Evolutionary conservation across 2,888 invertebrate species (phyloP).

Genomic region (Homarus gammarus): DNA sequence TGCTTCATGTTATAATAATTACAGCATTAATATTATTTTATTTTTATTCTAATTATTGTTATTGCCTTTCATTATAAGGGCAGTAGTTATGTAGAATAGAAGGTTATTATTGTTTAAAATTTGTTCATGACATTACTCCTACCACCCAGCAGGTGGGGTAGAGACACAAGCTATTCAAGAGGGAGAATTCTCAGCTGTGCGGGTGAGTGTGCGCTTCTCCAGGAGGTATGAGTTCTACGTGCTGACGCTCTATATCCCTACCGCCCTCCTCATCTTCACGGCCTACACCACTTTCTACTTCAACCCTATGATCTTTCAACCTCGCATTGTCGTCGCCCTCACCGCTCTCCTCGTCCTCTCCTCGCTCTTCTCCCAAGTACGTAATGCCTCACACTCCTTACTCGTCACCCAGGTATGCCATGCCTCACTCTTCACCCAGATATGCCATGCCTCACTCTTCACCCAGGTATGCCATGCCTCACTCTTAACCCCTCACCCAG

Average conservation of each 20-base stretch:
- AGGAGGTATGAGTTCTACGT: constrained; percentile 38
- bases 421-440: too few species aligned
- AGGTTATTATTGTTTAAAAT: background rate
- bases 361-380: constrained; percentile 31
- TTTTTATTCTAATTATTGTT: background rate
- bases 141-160: constrained; percentile 8
- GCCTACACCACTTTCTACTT: constrained; percentile 44
- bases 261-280: constrained; percentile 58
- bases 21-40: too few species aligned
- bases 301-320: constrained; percentile 78
- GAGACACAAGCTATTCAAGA: background rate
- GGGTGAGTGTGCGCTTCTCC: constrained; percentile 24
- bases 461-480: too few species aligned
- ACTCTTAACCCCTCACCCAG: too few species aligned
- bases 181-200: constrained; percentile 1
- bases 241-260: constrained; percentile 82
- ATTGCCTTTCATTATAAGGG: background rate
- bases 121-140: background rate
- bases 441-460: too few species aligned
- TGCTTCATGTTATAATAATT: too few species aligned
- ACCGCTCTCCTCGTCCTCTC: constrained; percentile 30
- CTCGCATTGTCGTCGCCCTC: constrained; percentile 83
- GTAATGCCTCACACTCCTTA: too few species aligned
- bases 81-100: background rate
- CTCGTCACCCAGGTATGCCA: too few species aligned